Percentiles rank a stretch among this genome's conserved stretches.
Conservation (phyloP, 1,140 invertebrate genomes). For the Cydia amplana region DNA sequence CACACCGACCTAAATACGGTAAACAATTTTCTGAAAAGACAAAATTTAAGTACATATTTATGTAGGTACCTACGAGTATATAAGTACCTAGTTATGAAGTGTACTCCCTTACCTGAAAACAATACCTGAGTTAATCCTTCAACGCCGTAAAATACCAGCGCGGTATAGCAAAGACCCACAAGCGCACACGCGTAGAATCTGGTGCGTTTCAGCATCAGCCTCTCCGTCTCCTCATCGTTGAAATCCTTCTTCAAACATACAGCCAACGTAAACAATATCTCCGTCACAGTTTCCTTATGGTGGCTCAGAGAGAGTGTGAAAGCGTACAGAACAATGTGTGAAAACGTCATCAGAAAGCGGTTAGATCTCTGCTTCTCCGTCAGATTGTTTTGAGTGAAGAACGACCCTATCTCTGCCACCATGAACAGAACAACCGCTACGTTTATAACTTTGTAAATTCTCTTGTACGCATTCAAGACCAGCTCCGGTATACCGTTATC, state of each 20-base stretch:
- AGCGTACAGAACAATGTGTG: slow-evolving; percentile 29
- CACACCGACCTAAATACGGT: no score
- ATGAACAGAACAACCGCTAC: neutral
- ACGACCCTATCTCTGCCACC: slow-evolving; percentile 34
- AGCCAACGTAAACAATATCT: slow-evolving; percentile 32
- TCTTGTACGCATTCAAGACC: neutral
- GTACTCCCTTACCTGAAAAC: slow-evolving; percentile 24
- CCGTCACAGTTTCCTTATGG: slow-evolving; percentile 18
- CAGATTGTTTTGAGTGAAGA: slow-evolving; percentile 39
- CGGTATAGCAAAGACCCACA: neutral
- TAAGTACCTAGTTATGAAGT: no score
- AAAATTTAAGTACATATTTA: no score
- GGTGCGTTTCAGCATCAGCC: slow-evolving; percentile 33
- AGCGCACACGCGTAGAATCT: slow-evolving; percentile 1
- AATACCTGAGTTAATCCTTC: slow-evolving; percentile 18
- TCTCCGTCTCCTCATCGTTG: slow-evolving; percentile 37
- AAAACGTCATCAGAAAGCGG: slow-evolving; percentile 28
- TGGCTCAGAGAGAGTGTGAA: neutral
- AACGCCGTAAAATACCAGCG: slow-evolving; percentile 28
- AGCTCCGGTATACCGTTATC: neutral
- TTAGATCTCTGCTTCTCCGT: slow-evolving; percentile 36
- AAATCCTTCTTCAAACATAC: slow-evolving; percentile 34
- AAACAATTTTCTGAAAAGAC: no score
- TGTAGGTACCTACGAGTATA: no score
- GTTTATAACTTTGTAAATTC: neutral